Evolutionary conservation across 2,888 invertebrate species (phyloP), one percentile per base, ranked within the genome.

Genomic region (Thumatha senex): DNA sequence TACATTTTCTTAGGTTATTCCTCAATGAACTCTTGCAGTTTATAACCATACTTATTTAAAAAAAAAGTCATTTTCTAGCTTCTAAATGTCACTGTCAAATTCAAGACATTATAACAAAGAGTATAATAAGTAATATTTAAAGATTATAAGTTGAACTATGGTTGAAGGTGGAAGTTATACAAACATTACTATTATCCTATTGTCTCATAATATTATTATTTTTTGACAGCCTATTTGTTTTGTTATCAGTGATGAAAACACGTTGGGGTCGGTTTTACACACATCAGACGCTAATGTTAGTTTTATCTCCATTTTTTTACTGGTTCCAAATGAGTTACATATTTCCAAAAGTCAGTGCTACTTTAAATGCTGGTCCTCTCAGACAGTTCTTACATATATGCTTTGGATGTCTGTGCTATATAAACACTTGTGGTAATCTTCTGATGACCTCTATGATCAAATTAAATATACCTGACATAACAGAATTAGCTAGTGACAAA

Each of bases 361-460:
- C 61, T 4, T 77, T 74, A 54, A 51, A 80, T 11, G 55, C 75
- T 0, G 73, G 82, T 5, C 10, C 55, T 0, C 15, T 41, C 0
- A 74, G 73, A 50, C 75, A 81, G 30, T 40, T 57, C 0, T 11
- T 80, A 0, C 84, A 87, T 42, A 47, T 78, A 2, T 49, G 73
- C 3, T 55, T 78, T 8, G 63, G 78, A 7, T 55, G 62, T 0
- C 80, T 82, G 54, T 74, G 72, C 48, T 82, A 86, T 48, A 48
- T 80, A 0, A 89, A 89, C 46, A 69, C 86, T 1, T 36, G 63
- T 34, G 88, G 86, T 0, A 89, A 89, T 35, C 78, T 86, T 76
- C 46, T 83, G 0, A 61, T 81, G 59, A 71, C 76, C 33, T 69
- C 83, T n/a, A 30, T 76, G 0, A 77, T 70, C 1, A 75, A 83